phyloP scores from a whole-genome alignment of 2,113 vertebrate species.

The Podarcis raffonei region DNA sequence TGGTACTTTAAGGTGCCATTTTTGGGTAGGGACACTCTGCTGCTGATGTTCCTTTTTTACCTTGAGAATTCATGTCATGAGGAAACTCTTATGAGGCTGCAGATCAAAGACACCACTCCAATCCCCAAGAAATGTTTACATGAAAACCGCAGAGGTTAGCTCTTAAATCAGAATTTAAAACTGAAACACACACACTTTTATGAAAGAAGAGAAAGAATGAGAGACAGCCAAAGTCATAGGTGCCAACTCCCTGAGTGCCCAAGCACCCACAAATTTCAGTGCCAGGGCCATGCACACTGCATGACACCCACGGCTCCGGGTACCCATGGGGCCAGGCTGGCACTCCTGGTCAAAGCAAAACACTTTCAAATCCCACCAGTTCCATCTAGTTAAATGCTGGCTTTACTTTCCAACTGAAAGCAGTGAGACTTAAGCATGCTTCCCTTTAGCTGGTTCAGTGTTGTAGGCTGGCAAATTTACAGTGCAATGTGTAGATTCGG shows the following conservation, averaged over 20 bases:
- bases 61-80: not conserved
- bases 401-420: not conserved
- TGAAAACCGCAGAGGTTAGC: not conserved
- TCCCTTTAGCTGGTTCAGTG: not conserved
- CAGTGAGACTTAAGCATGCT: not conserved
- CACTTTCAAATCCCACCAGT: not conserved
- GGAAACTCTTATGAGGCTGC: not conserved
- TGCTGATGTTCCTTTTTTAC: not conserved
- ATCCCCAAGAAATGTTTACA: not conserved
- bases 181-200: not conserved
- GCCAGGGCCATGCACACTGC: no score
- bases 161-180: not conserved
- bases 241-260: no score
- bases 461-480: not conserved
- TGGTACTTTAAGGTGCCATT: not conserved
- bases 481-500: not conserved
- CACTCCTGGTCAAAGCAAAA: not conserved
- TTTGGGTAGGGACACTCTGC: not conserved
- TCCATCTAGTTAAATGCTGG: not conserved
- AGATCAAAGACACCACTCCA: not conserved
- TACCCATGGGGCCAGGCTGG: no score
- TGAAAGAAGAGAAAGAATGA: not conserved
- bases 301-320: no score
- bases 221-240: not conserved
- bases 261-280: no score